Evolutionary conservation across 1,140 invertebrate species (phyloP), one percentile per base, ranked within the genome.

Genomic region (Drosophila pseudoobscura): DNA sequence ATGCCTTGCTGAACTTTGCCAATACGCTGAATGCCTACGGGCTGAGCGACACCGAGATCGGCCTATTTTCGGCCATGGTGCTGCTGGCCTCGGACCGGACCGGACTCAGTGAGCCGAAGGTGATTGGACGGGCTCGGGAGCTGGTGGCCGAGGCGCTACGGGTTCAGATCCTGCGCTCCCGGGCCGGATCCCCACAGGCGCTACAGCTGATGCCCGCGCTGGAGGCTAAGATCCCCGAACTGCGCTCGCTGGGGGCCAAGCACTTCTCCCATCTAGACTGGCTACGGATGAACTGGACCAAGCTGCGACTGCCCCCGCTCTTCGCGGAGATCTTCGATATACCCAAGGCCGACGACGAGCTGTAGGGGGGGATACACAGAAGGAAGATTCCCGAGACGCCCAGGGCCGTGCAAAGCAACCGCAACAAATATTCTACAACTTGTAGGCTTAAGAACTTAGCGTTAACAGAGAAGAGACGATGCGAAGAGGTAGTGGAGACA

Each of bases 301-400:
- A 95, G 78, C 93, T 98, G 39, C 94, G 95, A 65, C 93, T 98
- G 79, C 98, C 98, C 35, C 97, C 97, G 1, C 94, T 99, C 41
- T 99, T 98, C 92, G 97, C 98, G 24, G 98, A 99, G 92, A 98
- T 99, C 80, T 99, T 98, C 92, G 98, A 99, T 94, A 98, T 99
- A 93, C 97, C 97, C 50, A 98, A 97, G 92, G 95, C 94, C 88
- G 96, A 96, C 85, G 96, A 97, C 54, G 91, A 91, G 77, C 72
- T 90, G 64, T 90, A 88, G 72, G 47, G 45, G 31, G 8, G 31
- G 31, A 39, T 17, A 13, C 9, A 43, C 29, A 20, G 41, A 6
- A 9, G 29, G 20, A 13, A 26, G 39, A 31, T 8, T 3, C 9
- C 29, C 17, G 44, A 53, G 60, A 49, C 68, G 39, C 35, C 65